A percentile compares a stretch with the other conserved stretches of the same genome.
Conservation (phyloP, 2,888 invertebrate species). For the Macrosoma leucophasiata region DNA sequence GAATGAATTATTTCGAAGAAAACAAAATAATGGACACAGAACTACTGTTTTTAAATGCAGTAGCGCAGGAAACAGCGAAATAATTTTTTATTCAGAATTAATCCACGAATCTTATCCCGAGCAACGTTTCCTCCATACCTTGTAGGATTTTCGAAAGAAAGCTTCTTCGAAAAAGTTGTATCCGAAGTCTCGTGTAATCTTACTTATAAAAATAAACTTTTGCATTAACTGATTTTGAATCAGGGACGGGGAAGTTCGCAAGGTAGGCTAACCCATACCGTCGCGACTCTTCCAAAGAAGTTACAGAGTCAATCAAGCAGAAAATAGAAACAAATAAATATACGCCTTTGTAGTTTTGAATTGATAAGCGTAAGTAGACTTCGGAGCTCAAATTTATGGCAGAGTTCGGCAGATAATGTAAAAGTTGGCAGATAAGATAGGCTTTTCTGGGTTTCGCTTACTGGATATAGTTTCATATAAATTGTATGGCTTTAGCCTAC, state of each 20-base stretch:
- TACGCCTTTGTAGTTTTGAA: constrained; percentile 67
- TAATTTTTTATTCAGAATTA: constrained; percentile 70
- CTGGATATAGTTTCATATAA: constrained; percentile 49
- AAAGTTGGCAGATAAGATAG: constrained; percentile 66
- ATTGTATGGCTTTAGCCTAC: constrained; percentile 35
- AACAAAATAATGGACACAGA: no score
- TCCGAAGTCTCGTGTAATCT: constrained; percentile 71
- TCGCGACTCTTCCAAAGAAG: constrained; percentile 46
- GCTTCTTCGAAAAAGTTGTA: constrained; percentile 64
- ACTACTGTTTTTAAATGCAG: constrained; percentile 28
- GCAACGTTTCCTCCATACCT: constrained; percentile 64
- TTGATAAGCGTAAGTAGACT: constrained; percentile 64
- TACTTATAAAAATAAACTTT: constrained; percentile 78
- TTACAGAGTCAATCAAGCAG: constrained; percentile 63
- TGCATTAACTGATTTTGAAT: constrained; percentile 76
- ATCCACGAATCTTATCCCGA: constrained; percentile 56
- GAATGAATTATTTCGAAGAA: no score
- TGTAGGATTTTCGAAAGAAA: constrained; percentile 68
- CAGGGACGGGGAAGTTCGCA: constrained; percentile 54
- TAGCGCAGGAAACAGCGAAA: constrained; percentile 52
- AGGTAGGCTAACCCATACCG: constrained; percentile 54
- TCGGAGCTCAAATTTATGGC: constrained; percentile 59
- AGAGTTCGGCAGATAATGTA: constrained; percentile 62
- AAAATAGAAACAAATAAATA: constrained; percentile 73
- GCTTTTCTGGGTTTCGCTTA: constrained; percentile 49